A percentile compares a stretch with the other conserved stretches of the same genome.
Evolutionary conservation across 2,797 vertebrate species (phyloP).

Genomic region (Avahi laniger): DNA sequence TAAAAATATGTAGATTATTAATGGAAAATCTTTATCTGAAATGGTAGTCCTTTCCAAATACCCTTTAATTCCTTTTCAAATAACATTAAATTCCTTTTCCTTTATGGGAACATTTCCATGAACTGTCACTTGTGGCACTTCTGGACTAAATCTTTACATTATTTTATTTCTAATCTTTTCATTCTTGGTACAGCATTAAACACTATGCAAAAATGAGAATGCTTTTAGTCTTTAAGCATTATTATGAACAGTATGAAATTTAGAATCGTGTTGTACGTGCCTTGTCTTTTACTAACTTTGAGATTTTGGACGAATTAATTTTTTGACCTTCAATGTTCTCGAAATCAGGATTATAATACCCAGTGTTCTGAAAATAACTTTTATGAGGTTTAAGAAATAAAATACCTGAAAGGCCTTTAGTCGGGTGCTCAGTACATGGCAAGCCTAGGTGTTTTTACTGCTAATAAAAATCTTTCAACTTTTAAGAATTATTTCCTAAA

Average conservation of each 20-base stretch:
- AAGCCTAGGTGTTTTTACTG: neutral
- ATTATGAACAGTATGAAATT: neutral
- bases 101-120: neutral
- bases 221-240: neutral
- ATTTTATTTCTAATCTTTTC: neutral
- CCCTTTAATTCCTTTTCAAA: slow-evolving; percentile 27
- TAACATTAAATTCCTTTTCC: neutral
- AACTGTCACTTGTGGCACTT: neutral
- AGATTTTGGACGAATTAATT: slow-evolving; percentile 7
- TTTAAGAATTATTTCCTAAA: neutral
- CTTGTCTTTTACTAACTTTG: neutral
- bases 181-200: neutral
- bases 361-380: slow-evolving; percentile 1
- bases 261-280: neutral
- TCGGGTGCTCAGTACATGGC: neutral
- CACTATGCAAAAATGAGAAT: neutral
- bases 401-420: neutral
- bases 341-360: neutral
- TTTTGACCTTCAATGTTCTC: slow-evolving; percentile 44
- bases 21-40: slow-evolving; percentile 26
- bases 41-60: slow-evolving; percentile 16
- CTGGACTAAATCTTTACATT: neutral
- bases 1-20: neutral
- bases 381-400: neutral
- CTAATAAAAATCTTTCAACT: neutral